Evolutionary conservation across 2,888 invertebrate species (phyloP), one percentile per base, ranked within the genome.

Genomic region (Coelogynopora nodosa): DNA sequence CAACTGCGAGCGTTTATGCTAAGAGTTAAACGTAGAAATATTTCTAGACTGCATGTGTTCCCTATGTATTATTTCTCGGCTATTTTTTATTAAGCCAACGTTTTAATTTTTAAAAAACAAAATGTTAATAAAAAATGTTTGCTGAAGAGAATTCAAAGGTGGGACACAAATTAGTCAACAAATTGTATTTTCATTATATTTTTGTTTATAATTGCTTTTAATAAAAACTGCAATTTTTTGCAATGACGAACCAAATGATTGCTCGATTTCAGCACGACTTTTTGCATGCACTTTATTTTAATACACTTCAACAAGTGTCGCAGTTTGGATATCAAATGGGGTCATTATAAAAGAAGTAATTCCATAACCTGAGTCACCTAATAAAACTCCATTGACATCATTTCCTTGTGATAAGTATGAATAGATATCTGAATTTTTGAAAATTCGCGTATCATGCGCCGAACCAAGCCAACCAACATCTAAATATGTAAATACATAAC

Each of bases 211-310:
- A 29, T 85, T 74, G n/a, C 27, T 74, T 5, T 13, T 23, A n/a
- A 13, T 23, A 74, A 74, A 74, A 23, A 13, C 74, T n/a, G n/a
- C n/a, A 74, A 13, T 67, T 26, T 85, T 74, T 5, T 85, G 1
- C 2, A 85, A 29, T 29, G 49, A 85, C 27, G 74, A 80, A 28
- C 84, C 84, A n/a, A 84, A 84, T 18, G 67, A 80, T 2, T 67
- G 83, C 30, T 85, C 85, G 82, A 82, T 85, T 1, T 82, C 10
- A 27, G 82, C 85, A 23, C 74, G 23, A n/a, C 30, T 67, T 28
- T 80, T 80, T 29, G 80, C 31, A 84, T 86, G 86, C n/a, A 86
- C 29, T 31, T 86, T 86, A 81, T 86, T 86, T 29, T 27, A 86
- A 2, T 27, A 30, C 49, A 30, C 30, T 31, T 28, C 81, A 10